Percentiles rank a stretch among this genome's conserved stretches.
phyloP scores from a whole-genome alignment of 2,888 invertebrate species.

The Heliconius erato region DNA sequence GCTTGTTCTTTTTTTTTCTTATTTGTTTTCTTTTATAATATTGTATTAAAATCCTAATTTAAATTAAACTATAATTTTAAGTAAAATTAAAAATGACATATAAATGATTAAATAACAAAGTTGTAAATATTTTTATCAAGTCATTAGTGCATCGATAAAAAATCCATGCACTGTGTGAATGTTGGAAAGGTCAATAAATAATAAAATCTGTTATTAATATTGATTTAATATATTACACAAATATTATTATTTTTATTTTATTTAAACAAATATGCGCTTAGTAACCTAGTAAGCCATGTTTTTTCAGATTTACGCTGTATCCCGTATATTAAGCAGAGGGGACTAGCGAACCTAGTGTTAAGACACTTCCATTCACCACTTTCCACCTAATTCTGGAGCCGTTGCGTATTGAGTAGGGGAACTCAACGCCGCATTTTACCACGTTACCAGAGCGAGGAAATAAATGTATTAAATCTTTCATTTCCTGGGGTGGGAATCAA shows the following conservation, averaged over 20 bases:
- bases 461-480: not conserved
- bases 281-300: too few species aligned
- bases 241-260: too few species aligned
- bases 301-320: too few species aligned
- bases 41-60: too few species aligned
- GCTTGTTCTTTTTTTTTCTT: too few species aligned
- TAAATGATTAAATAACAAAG: not conserved
- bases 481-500: not conserved
- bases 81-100: not conserved
- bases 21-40: too few species aligned
- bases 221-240: not conserved
- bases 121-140: not conserved
- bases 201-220: not conserved
- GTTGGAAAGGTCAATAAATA: not conserved
- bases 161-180: not conserved
- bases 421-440: too few species aligned
- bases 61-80: too few species aligned
- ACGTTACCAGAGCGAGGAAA: too few species aligned
- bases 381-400: not conserved
- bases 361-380: not conserved
- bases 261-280: too few species aligned
- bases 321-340: not conserved
- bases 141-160: conserved; percentile 11
- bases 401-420: not conserved
- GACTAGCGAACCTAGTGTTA: too few species aligned